Evolutionary conservation across 2,113 vertebrate species (phyloP).

Genomic region (Osmerus mordax): DNA sequence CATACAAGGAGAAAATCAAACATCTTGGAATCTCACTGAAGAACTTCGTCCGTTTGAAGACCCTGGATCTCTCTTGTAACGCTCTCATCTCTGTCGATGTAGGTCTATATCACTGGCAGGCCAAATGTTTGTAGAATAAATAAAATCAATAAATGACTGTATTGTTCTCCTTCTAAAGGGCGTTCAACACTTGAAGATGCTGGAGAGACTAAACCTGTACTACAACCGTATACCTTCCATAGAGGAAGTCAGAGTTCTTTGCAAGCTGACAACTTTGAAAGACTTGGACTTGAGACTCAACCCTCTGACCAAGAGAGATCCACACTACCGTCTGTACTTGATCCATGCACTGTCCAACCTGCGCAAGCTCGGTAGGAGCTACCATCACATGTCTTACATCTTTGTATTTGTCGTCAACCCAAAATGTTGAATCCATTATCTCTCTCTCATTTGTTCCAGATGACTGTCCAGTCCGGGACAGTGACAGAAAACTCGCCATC

Average conservation of each 20-base stretch:
- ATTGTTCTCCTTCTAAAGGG: constrained; percentile 58
- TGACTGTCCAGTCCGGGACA: constrained; percentile 70
- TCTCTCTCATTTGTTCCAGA: constrained; percentile 52
- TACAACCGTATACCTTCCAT: constrained; percentile 75
- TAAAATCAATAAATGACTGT: too few relatives aligned
- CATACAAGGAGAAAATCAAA: constrained; percentile 75
- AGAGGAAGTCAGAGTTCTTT: constrained; percentile 70
- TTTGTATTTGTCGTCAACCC: too few relatives aligned
- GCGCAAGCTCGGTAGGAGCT: constrained; percentile 68
- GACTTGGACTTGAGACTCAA: constrained; percentile 81
- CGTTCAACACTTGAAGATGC: constrained; percentile 68
- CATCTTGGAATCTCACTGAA: constrained; percentile 71
- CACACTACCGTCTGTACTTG: constrained; percentile 72
- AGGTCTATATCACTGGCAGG: constrained; percentile 4
- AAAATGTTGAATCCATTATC: neutral
- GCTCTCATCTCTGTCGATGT: constrained; percentile 74
- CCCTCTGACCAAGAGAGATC: constrained; percentile 68
- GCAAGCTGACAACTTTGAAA: constrained; percentile 56
- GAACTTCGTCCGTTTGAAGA: constrained; percentile 73
- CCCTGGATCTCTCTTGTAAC: constrained; percentile 77
- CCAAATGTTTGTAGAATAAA: neutral
- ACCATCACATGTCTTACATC: neutral
- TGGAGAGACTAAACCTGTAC: constrained; percentile 80
- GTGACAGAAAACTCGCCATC: constrained; percentile 68
- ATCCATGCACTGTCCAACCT: constrained; percentile 73